Base-by-base conservation (phyloP, 2,797 vertebrate genomes). In the Cheirogaleus major region DNA sequence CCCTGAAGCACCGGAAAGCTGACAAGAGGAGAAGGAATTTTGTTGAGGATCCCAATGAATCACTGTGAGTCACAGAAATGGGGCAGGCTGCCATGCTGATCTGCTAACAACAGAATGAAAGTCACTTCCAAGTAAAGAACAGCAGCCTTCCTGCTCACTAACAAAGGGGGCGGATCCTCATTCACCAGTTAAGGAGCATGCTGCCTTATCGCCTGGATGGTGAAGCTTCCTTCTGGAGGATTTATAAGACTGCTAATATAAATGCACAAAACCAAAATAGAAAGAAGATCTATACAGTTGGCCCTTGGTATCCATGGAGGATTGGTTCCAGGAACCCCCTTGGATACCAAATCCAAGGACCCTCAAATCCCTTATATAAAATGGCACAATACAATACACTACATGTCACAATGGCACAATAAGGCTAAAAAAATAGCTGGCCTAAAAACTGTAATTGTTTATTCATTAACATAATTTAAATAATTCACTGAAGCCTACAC, bases 401-500 rank as follows among this genome's bases (percentile, higher is more conserved):
- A 86, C 89, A 83, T 70, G 57, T 83, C 81, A 69, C 32, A 50
- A 6, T 50, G 22, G 9, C 63, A 89, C 59, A 82, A 93, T 1
- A 7, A 83, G 59, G 15, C 91, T 70, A 80, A 45, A 92, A 15
- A 70, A 95, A 52, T 3, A 5, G 18, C 50, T 93, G 50, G 67
- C 82, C 32, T 80, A 35, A 17, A 92, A 86, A 52, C 30, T 43
- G 35, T 57, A n/a, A 41, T 41, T 38, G 11, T 67, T 75, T 85
- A 93, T 81, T 89, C 78, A 69, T 38, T 48, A 94, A 50, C 25
- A 69, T 61, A 95, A 89, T 55, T 96, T 83, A 61, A 80, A 80
- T 35, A 84, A 73, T 57, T 86, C 86, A 89, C 20, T 35, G n/a
- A 95, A 84, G 48, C 38, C 87, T 35, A 93, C 38, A 89, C 25